Percentiles rank a stretch among this genome's conserved stretches.
These are phyloP conservation scores for Leptatherina wallacei DNA, from an alignment of 2,797 vertebrate genomes.

Conservation along the genomic window DNA sequence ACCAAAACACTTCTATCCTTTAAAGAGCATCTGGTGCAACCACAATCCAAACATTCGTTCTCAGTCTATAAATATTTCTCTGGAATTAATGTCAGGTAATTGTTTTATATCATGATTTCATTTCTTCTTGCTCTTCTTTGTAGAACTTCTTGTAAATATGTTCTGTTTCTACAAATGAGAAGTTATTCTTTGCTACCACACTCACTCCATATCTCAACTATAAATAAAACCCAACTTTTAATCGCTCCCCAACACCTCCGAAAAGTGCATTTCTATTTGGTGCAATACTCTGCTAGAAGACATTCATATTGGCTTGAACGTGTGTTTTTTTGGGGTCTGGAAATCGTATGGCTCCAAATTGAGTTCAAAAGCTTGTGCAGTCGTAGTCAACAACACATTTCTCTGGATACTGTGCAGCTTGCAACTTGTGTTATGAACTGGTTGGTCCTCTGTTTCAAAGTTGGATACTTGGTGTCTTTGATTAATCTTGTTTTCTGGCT, in stretches of 20 bases:
- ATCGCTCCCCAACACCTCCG: conserved; percentile 16
- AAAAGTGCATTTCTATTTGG: conserved; percentile 71
- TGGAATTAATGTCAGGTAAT: conserved; percentile 26
- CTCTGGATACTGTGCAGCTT: conserved; percentile 3
- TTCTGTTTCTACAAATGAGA: conserved; percentile 20
- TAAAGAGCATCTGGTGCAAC: conserved; percentile 28
- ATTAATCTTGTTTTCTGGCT: conserved; percentile 47
- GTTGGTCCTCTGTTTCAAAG: conserved; percentile 49
- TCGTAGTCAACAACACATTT: neutral
- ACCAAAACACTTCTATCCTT: conserved; percentile 46
- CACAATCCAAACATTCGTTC: conserved; percentile 59
- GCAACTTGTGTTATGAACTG: conserved; percentile 28
- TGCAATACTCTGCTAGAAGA: conserved; percentile 59
- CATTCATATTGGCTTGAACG: conserved; percentile 53
- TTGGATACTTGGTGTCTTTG: conserved; percentile 16
- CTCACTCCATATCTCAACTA: conserved; percentile 40
- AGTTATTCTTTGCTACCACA: conserved; percentile 33
- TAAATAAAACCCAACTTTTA: conserved; percentile 15
- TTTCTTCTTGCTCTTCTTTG: neutral
- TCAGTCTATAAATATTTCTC: conserved; percentile 44
- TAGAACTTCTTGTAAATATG: conserved; percentile 12
- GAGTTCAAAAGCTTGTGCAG: conserved; percentile 12
- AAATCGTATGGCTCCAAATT: neutral
- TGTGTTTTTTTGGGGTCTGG: conserved; percentile 28
- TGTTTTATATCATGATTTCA: neutral